Conservation (phyloP, 2,888 invertebrate genomes). For the Cyrtodaria siliqua region DNA sequence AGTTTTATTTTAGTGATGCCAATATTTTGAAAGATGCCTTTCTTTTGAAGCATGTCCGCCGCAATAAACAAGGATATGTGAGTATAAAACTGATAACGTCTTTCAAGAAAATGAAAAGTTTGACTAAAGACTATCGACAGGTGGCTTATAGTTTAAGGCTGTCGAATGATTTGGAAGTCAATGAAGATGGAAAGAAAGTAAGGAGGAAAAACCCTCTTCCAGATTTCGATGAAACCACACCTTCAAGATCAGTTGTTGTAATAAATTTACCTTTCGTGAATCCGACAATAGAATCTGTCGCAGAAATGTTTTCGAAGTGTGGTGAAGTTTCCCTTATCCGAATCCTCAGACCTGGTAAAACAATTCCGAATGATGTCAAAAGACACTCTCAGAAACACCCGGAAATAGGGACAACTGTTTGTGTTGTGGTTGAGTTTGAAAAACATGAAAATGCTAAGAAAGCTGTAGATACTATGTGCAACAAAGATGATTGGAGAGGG, state of each 20-base stretch:
- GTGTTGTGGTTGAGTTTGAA: slow-evolving; percentile 96
- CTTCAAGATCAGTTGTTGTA: slow-evolving; percentile 96
- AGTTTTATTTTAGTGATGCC: slow-evolving; percentile 98
- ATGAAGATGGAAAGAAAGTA: slow-evolving; percentile 96
- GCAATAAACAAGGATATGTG: slow-evolving; percentile 98
- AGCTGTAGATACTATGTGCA: slow-evolving; percentile 89
- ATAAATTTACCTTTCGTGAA: slow-evolving; percentile 94
- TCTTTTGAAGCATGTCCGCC: slow-evolving; percentile 96
- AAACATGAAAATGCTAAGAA: slow-evolving; percentile 94
- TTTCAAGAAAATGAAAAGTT: slow-evolving; percentile 96
- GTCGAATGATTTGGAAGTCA: slow-evolving; percentile 94
- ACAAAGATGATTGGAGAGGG: slow-evolving; percentile 84
- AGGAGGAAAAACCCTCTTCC: slow-evolving; percentile 94
- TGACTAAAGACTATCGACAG: slow-evolving; percentile 97
- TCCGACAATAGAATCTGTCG: slow-evolving; percentile 95
- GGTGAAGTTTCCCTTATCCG: slow-evolving; percentile 96
- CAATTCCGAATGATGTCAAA: slow-evolving; percentile 95
- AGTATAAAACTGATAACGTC: slow-evolving; percentile 97
- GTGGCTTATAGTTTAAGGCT: slow-evolving; percentile 94
- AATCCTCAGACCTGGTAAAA: slow-evolving; percentile 95
- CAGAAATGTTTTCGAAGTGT: slow-evolving; percentile 94
- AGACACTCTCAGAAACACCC: slow-evolving; percentile 96
- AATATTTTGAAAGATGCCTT: slow-evolving; percentile 98
- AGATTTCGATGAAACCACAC: slow-evolving; percentile 96
- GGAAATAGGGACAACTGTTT: slow-evolving; percentile 92